Base-by-base conservation (phyloP, 2,113 vertebrate genomes). In the Lampris megalopsis region DNA sequence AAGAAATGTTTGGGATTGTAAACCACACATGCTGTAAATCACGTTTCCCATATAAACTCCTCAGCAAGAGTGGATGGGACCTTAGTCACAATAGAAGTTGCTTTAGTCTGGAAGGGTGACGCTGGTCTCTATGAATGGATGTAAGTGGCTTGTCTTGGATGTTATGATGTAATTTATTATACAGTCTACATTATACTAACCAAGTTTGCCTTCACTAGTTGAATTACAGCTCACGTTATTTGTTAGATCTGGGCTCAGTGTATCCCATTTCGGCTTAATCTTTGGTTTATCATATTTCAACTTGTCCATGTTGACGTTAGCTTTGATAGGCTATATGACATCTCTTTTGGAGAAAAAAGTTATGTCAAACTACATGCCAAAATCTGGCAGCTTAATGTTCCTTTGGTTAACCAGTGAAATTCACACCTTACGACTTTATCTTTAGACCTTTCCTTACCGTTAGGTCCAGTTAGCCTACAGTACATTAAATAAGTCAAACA, bases 1-100 rank as follows among this genome's bases (percentile, higher is more conserved):
- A 60, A 58, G 43, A 79, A 83, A 81, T 83, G 50, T 81, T 81
- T 79, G 65, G 60, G 13, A 68, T 66, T 84, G 24, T 24, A 68
- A 86, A 87, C 78, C 84, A 85, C 82, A 84, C 63, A 75, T 24
- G 24, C 24, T 24, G 24, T 88, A 81, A 89, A 86, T 82, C 35
- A 38, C n/a, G 2, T 76, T 71, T 63, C 35, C 41, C 50, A 63
- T 72, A 71, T 80, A 45, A 7, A 24, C 24, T 77, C 73, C 5
- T 63, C 13, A 57, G 48, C 13, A 24, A 56, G 35, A 63, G 43
- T 54, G 24, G 8, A 73, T 63, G 41, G 54, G 52, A 43, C 13
- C 9, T 56, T 38, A 59, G 63, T 42, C 35, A n/a, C 11, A 37
- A 37, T 53, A 60, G 11, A 38, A 53, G 40, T 6, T 13, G 9